Base-by-base conservation (phyloP, 2,113 vertebrate species). In the Laticauda colubrina region DNA sequence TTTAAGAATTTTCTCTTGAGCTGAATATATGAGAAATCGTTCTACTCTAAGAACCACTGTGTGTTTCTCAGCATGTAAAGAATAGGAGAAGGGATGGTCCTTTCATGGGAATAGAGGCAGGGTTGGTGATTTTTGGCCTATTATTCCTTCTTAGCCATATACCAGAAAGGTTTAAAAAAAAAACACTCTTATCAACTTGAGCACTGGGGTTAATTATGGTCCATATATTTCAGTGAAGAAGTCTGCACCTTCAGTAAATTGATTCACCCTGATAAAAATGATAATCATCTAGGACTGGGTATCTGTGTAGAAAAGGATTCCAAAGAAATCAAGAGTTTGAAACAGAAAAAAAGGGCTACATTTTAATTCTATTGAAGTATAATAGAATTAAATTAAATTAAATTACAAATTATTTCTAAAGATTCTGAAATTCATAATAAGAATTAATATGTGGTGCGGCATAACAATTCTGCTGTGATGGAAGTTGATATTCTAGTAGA, bases 401-500 rank as follows among this genome's bases (percentile, higher is more conserved):
- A 43, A 95, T 95, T 88, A 94, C 92, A 93, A 64, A 95, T 90
- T 89, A 91, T 88, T 57, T 93, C 94, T 85, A 64, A 93, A 89
- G 89, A 95, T 94, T 64, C 61, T 69, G 96, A 95, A 95, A 97
- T 96, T 95, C 85, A 94, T 93, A 85, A 93, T 55, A 93, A 95
- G 95, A 3, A 93, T 92, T 75, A 89, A 86, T 3, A 90, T 94
- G 90, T 95, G 93, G 90, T 96, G 91, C 93, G 96, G 90, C 18
- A 85, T 94, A 91, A 95, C 91, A 96, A 91, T 96, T 97, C 95
- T 95, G 95, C 96, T 96, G 93, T 96, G 93, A 81, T 86, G 95
- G 95, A 96, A 96, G 96, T 95, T 96, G 95, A 97, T 97, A 96
- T 96, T 93, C 96, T 93, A 92, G 96, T 95, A 94, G 95, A 97